Evolutionary conservation across 2,888 invertebrate genomes (phyloP).

Genomic region (Hydroisotoma schaefferi): DNA sequence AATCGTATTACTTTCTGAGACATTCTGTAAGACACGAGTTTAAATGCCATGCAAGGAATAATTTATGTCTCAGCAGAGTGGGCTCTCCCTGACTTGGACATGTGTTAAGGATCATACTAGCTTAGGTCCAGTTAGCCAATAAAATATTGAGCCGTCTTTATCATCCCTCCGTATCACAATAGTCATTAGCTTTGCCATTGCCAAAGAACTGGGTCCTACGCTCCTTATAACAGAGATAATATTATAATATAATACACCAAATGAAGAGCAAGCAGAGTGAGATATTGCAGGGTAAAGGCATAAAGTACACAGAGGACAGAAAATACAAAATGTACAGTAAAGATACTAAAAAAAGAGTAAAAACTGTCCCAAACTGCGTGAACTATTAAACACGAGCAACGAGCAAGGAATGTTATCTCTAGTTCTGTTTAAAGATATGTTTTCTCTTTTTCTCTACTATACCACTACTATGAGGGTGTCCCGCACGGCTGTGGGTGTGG

Average conservation of each 20-base stretch:
- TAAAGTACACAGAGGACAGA: neutral
- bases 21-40: too few species aligned
- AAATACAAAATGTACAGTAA: neutral
- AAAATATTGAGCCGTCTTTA: constrained; percentile 14
- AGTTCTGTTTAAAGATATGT: neutral
- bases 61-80: constrained; percentile 10
- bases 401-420: constrained; percentile 9
- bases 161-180: constrained; percentile 8
- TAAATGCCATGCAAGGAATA: too few species aligned
- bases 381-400: constrained; percentile 7
- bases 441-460: constrained; percentile 9
- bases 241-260: too few species aligned
- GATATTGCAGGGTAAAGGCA: neutral
- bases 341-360: neutral
- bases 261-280: too few species aligned
- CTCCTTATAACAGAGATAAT: too few species aligned
- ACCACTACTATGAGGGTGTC: neutral
- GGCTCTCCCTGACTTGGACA: constrained; percentile 6
- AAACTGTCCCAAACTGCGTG: neutral
- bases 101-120: constrained; percentile 10
- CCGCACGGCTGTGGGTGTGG: neutral
- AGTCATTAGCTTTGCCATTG: constrained; percentile 9
- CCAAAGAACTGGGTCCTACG: neutral
- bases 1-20: too few species aligned
- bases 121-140: constrained; percentile 8